A percentile compares a stretch with the other conserved stretches of the same genome.
Evolutionary conservation across 2,113 vertebrate species (phyloP).

Genomic region (Coryphaenoides rupestris): DNA sequence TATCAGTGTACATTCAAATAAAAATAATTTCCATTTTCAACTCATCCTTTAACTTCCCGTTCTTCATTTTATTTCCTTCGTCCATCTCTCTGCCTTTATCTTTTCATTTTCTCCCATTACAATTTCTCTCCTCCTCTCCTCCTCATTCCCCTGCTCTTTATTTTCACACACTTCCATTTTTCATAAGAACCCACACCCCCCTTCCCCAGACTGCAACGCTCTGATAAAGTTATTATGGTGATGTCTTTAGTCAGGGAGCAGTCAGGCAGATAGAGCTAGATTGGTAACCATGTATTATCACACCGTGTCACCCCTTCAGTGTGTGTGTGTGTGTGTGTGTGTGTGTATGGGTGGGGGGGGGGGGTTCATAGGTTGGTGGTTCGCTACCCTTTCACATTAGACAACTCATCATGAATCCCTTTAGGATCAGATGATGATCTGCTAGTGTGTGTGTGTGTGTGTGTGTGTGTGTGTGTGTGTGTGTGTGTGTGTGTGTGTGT

Average conservation of each 20-base stretch:
- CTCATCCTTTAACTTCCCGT: too few species aligned
- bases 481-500: slow-evolving; percentile 31
- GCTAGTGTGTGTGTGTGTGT: background rate
- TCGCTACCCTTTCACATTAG: slow-evolving; percentile 69
- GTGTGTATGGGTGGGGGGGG: slow-evolving; percentile 77
- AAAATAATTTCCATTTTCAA: too few species aligned
- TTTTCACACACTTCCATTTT: slow-evolving; percentile 48
- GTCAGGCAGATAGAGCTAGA: slow-evolving; percentile 90
- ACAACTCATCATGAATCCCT: background rate
- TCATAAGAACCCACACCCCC: slow-evolving; percentile 18
- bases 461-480: slow-evolving; percentile 6
- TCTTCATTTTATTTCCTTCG: too few species aligned
- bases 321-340: slow-evolving; percentile 83
- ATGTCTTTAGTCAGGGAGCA: slow-evolving; percentile 81
- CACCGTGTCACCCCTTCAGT: slow-evolving; percentile 42
- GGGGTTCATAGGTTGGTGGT: slow-evolving; percentile 85
- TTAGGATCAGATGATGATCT: slow-evolving; percentile 20
- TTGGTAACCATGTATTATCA: slow-evolving; percentile 97
- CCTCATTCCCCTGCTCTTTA: slow-evolving; percentile 28
- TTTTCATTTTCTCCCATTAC: slow-evolving; percentile 1
- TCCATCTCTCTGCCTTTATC: slow-evolving; percentile 28
- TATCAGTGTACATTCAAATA: too few species aligned
- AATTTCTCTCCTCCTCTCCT: background rate
- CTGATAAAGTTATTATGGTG: slow-evolving; percentile 93
- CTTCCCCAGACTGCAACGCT: slow-evolving; percentile 17